Percentiles rank a stretch among this genome's conserved stretches.
phyloP scores from a whole-genome alignment of 2,888 invertebrate genomes.

The Nomada lathburiana region DNA sequence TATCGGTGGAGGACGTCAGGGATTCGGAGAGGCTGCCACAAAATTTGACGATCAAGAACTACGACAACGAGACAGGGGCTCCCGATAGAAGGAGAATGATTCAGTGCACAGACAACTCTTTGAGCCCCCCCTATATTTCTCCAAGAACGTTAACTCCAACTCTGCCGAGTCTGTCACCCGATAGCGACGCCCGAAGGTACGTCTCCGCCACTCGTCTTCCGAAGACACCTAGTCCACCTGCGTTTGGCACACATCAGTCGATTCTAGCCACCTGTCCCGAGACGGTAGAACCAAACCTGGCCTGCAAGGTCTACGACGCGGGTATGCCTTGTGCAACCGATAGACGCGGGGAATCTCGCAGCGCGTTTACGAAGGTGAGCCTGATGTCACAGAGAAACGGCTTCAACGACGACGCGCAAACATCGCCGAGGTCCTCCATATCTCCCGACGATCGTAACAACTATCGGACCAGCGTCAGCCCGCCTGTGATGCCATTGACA shows the following conservation, averaged over 20 bases:
- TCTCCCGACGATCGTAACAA: conserved; percentile 92
- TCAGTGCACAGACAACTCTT: conserved; percentile 86
- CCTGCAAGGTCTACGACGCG: conserved; percentile 76
- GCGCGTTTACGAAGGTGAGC: conserved; percentile 94
- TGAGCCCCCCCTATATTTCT: conserved; percentile 86
- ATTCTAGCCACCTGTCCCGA: conserved; percentile 63
- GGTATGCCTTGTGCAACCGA: conserved; percentile 71
- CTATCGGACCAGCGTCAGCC: conserved; percentile 92
- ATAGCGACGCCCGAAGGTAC: conserved; percentile 74
- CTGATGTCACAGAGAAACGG: conserved; percentile 81
- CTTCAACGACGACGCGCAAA: conserved; percentile 77
- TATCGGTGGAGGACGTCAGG: conserved; percentile 57
- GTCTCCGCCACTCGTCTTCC: conserved; percentile 65
- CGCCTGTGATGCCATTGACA: conserved; percentile 85
- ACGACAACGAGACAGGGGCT: conserved; percentile 73
- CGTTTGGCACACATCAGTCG: conserved; percentile 65
- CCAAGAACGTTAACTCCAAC: conserved; percentile 84
- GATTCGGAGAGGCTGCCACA: conserved; percentile 79
- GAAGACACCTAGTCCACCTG: conserved; percentile 79
- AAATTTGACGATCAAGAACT: conserved; percentile 80
- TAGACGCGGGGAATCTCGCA: conserved; percentile 85
- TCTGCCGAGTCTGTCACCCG: conserved; percentile 85
- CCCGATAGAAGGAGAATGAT: conserved; percentile 82
- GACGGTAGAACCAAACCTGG: conserved; percentile 57
- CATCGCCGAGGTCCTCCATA: conserved; percentile 89